Conservation (phyloP, 53 echinoderm and acorn worm genomes). For the Hippasteria phrygiana region DNA sequence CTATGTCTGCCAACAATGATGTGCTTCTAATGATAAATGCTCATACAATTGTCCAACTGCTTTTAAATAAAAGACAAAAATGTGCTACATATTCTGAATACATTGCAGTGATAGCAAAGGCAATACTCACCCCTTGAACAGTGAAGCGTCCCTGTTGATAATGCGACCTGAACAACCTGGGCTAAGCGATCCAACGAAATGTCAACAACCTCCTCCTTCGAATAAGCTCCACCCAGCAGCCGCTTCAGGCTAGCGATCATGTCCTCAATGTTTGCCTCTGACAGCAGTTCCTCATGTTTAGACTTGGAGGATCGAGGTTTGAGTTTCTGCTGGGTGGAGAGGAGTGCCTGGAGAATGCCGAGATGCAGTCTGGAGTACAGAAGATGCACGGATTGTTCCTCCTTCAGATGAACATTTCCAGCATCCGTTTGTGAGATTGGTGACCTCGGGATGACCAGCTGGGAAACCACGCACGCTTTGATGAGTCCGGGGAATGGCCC, state of each 20-base stretch:
- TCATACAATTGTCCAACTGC: too few relatives aligned
- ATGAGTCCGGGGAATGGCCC: constrained; percentile 72
- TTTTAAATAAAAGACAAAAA: too few relatives aligned
- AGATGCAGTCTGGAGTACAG: constrained; percentile 63
- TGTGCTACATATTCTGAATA: too few relatives aligned
- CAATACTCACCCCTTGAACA: constrained; percentile 58
- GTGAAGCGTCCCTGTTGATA: constrained; percentile 55
- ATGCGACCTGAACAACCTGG: constrained; percentile 70
- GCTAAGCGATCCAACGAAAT: constrained; percentile 64
- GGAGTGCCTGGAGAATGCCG: constrained; percentile 63
- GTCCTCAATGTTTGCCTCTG: constrained; percentile 36
- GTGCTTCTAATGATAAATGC: too few relatives aligned
- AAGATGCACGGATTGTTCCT: not conserved
- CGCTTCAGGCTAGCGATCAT: constrained; percentile 38
- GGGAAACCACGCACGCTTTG: constrained; percentile 53
- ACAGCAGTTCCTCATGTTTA: constrained; percentile 44
- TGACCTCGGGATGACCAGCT: not conserved
- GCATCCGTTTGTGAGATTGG: not conserved
- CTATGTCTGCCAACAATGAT: too few relatives aligned
- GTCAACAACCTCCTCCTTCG: constrained; percentile 24
- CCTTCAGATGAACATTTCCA: not conserved
- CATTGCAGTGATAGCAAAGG: too few relatives aligned
- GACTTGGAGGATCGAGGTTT: not conserved
- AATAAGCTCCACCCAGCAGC: constrained; percentile 1
- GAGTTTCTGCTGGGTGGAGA: constrained; percentile 44